Conservation (phyloP, 2,888 invertebrate species). For the Papilio demoleus region DNA sequence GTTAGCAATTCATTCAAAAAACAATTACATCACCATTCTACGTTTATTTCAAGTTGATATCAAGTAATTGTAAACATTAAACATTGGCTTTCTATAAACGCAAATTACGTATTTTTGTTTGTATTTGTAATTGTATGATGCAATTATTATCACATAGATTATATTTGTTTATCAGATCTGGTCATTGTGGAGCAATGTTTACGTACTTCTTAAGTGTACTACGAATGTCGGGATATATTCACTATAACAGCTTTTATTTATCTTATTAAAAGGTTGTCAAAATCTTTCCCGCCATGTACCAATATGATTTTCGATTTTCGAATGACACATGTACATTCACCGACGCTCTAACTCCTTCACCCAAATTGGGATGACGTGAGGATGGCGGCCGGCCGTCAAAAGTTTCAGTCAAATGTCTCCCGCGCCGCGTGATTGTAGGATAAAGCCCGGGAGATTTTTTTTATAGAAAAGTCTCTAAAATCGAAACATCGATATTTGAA, state of each 20-base stretch:
- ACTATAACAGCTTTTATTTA: neutral
- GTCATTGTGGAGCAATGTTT: neutral
- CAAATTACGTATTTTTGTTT: conserved; percentile 11
- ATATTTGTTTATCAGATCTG: conserved; percentile 2
- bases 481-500: too few relatives aligned
- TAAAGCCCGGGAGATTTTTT: too few relatives aligned
- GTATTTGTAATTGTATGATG: conserved; percentile 10
- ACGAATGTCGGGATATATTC: neutral
- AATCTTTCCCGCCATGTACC: too few relatives aligned
- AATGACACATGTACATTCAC: too few relatives aligned
- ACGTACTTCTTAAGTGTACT: neutral
- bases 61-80: neutral
- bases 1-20: too few relatives aligned
- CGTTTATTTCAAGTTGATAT: neutral
- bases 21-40: neutral
- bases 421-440: too few relatives aligned
- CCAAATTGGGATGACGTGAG: too few relatives aligned
- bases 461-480: too few relatives aligned
- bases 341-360: too few relatives aligned
- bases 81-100: neutral
- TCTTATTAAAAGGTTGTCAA: neutral
- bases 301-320: too few relatives aligned
- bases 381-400: too few relatives aligned
- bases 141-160: conserved; percentile 10
- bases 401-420: too few relatives aligned